Conservation (phyloP, 2,888 invertebrate genomes). For the Nebria salina region DNA sequence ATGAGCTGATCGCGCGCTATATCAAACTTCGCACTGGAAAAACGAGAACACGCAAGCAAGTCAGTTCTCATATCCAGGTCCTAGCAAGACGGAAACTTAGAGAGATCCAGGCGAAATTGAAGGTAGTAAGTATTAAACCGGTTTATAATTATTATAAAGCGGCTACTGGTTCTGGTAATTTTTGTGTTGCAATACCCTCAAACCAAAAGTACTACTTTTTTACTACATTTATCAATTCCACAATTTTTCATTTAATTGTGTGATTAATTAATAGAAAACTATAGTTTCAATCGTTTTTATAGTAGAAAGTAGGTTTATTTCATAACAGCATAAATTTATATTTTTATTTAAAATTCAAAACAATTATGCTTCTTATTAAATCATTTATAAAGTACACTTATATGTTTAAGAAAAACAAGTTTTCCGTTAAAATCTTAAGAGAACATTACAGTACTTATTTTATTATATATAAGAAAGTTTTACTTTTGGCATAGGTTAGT, state of each 20-base stretch:
- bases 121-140: constrained; percentile 81
- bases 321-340: neutral
- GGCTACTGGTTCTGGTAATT: constrained; percentile 16
- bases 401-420: no score
- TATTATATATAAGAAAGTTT: no score
- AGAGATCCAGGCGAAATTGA: constrained; percentile 97
- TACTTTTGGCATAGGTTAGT: no score
- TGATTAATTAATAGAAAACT: neutral
- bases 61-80: constrained; percentile 99
- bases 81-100: constrained; percentile 97
- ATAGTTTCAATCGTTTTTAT: neutral
- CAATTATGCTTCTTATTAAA: no score
- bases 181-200: neutral
- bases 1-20: constrained; percentile 99
- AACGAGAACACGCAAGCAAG: constrained; percentile 99
- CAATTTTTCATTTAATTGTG: neutral
- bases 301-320: neutral
- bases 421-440: no score
- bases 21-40: constrained; percentile 99
- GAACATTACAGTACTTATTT: no score
- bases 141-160: constrained; percentile 3
- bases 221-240: neutral
- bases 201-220: neutral
- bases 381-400: no score
- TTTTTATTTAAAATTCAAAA: no score